Percentiles rank a stretch among this genome's conserved stretches.
phyloP scores from a whole-genome alignment of 2,888 invertebrate species.

The Masnerella sp. region DNA sequence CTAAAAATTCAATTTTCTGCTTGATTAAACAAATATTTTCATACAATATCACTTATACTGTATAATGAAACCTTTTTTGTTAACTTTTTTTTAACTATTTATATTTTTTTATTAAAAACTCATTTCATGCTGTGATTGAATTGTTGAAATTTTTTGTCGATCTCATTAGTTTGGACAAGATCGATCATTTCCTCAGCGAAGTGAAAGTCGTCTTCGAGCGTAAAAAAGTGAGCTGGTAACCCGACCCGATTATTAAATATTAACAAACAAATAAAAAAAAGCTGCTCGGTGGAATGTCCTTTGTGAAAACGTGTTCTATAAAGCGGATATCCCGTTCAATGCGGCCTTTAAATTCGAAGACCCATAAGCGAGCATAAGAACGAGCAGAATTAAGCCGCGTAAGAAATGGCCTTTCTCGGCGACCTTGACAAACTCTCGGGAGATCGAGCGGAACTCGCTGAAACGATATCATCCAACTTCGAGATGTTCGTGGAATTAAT shows the following conservation, averaged over 20 bases:
- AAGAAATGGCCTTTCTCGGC: constrained; percentile 55
- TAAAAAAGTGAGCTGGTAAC: constrained; percentile 12
- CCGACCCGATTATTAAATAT: constrained; percentile 28
- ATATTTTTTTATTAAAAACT: no score
- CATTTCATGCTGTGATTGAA: no score
- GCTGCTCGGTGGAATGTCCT: constrained; percentile 26
- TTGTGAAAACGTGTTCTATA: constrained; percentile 42
- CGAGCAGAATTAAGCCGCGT: constrained; percentile 35
- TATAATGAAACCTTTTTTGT: no score
- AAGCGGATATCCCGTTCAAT: constrained; percentile 54
- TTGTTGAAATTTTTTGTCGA: constrained; percentile 9
- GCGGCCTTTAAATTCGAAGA: constrained; percentile 44
- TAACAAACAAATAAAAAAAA: constrained; percentile 33
- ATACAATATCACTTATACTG: no score
- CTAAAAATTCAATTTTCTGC: no score
- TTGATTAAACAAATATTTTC: background rate
- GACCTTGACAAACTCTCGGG: constrained; percentile 51
- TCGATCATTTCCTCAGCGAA: constrained; percentile 8
- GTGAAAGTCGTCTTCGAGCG: constrained; percentile 28
- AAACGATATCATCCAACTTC: constrained; percentile 27
- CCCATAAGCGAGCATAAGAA: constrained; percentile 29
- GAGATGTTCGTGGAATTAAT: background rate
- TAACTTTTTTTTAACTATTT: no score
- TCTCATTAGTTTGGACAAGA: constrained; percentile 11
- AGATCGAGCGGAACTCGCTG: constrained; percentile 30